Evolutionary conservation across 2,113 vertebrate genomes (phyloP).

Genomic region (Chlamydotis undulata): DNA sequence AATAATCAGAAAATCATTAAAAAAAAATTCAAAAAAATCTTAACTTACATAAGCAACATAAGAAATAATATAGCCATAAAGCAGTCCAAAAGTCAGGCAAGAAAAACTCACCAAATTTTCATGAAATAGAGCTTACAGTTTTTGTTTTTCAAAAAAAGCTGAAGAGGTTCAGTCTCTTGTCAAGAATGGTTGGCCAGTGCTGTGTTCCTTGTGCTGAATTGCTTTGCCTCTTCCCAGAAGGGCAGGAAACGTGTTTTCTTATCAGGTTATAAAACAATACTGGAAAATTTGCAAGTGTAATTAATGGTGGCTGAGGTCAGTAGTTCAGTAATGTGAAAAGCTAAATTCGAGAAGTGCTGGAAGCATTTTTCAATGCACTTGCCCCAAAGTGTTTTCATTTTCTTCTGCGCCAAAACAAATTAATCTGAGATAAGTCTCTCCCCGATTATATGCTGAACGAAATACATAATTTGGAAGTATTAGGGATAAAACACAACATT

Average conservation of each 20-base stretch:
- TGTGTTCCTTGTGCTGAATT: neutral
- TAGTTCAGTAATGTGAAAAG: neutral
- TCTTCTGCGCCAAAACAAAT: neutral
- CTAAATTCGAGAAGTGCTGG: neutral
- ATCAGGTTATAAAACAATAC: neutral
- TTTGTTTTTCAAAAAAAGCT: neutral
- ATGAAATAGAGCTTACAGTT: neutral
- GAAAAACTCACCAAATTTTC: neutral
- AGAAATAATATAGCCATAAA: neutral
- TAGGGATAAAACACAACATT: neutral
- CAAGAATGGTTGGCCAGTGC: neutral
- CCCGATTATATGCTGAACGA: neutral
- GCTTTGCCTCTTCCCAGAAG: neutral
- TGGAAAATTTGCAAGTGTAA: conserved; percentile 26
- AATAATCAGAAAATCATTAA: neutral
- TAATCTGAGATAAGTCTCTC: neutral
- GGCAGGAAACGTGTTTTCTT: neutral
- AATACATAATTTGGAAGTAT: neutral
- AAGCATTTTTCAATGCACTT: neutral
- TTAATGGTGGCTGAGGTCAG: neutral
- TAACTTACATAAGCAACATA: neutral
- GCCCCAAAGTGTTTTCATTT: neutral
- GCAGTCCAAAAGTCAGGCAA: neutral
- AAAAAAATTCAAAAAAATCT: neutral
- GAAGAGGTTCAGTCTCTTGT: neutral